Base-by-base conservation (phyloP, 2,888 invertebrate species). In the Notodonta ziczac region DNA sequence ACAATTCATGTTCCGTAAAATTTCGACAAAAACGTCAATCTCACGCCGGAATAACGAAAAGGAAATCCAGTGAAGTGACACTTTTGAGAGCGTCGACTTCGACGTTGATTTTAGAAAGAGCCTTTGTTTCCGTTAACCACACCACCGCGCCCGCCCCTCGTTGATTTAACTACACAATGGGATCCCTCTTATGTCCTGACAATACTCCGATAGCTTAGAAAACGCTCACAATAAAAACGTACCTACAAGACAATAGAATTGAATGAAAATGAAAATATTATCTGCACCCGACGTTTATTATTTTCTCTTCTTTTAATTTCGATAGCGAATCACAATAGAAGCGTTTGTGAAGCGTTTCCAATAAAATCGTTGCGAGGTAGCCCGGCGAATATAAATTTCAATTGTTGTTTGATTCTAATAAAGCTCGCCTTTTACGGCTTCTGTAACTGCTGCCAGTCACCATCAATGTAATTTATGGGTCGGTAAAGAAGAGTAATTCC, bases 391-490 rank as follows among this genome's bases (percentile, higher is more conserved):
- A 80, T 81, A 80, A 78, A 84, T 81, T 80, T 78, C 70, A 80
- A 77, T 79, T 82, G 82, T 85, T 85, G 82, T 86, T 83, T 81
- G 80, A 84, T 84, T 86, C 80, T 86, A 86, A 88, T 89, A 88
- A 89, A 88, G 84, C 79, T 75, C 67, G 78, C 71, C 76, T 76
- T 87, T 92, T 87, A 91, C 81, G 83, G 86, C 81, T 83, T 80
- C 78, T 85, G 78, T 87, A 81, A 87, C 84, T 85, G 86, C 80
- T 87, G 82, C 79, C 81, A 86, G 86, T 83, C 80, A 81, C 86
- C 87, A 88, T 91, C 89, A 89, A 88, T 85, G 83, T 89, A 85
- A 90, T 91, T 91, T 91, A 91, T 86, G 86, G 77, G 83, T 72
- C 84, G 86, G 85, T 87, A 86, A 88, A 85, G 86, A 87, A 87